Conservation (phyloP, 2,888 invertebrate species). For the Tinea pellionella region DNA sequence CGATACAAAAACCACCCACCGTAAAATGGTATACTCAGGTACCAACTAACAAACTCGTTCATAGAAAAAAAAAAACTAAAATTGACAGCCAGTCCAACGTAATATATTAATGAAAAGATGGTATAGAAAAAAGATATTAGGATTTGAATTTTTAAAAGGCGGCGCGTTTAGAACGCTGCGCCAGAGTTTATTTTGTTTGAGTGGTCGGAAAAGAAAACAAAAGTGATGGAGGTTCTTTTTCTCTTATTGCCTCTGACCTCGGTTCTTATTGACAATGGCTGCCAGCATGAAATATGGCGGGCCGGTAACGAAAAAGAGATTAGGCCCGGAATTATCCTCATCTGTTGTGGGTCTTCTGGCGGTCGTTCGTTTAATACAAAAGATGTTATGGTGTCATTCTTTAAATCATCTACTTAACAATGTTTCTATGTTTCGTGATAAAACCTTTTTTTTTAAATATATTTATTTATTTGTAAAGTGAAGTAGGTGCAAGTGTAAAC, state of each 20-base stretch:
- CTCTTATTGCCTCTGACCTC: slow-evolving; percentile 66
- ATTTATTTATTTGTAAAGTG: slow-evolving; percentile 19
- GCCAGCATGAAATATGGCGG: slow-evolving; percentile 67
- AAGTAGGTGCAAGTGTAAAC: slow-evolving; percentile 17
- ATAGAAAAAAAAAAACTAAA: slow-evolving; percentile 36
- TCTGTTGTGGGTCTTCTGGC: slow-evolving; percentile 30
- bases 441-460: slow-evolving; percentile 15
- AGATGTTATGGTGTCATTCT: slow-evolving; percentile 36
- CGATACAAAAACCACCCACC: slow-evolving; percentile 9
- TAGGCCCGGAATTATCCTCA: slow-evolving; percentile 52
- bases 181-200: slow-evolving; percentile 60
- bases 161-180: slow-evolving; percentile 57
- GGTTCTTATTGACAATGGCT: slow-evolving; percentile 65
- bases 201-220: slow-evolving; percentile 60
- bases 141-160: slow-evolving; percentile 58
- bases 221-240: slow-evolving; percentile 49
- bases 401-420: slow-evolving; percentile 38
- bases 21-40: slow-evolving; percentile 13
- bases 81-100: slow-evolving; percentile 53
- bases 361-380: slow-evolving; percentile 40
- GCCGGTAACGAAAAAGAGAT: slow-evolving; percentile 63
- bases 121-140: slow-evolving; percentile 44
- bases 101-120: slow-evolving; percentile 67
- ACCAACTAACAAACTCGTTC: slow-evolving; percentile 28
- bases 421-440: not conserved